Evolutionary conservation across 2,888 invertebrate genomes (phyloP), one percentile per base, ranked within the genome.

Genomic region (Cryptus viduatorius): DNA sequence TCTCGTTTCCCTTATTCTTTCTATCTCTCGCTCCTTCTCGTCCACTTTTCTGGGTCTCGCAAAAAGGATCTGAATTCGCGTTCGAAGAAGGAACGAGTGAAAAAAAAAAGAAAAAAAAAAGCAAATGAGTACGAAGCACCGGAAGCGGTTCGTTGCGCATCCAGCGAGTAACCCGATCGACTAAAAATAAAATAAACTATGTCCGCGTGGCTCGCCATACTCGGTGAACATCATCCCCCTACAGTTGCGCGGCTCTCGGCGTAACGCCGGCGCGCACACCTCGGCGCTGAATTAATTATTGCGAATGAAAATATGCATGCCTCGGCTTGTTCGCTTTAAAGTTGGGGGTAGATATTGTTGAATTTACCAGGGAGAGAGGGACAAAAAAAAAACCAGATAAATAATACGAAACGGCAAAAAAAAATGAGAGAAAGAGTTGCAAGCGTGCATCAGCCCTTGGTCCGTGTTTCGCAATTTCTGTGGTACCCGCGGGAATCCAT

Each of bases 401-500:
- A 72, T 68, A 67, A 64, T 68, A 75, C 78, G 56, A 56, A 50
- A 50, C 42, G 56, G 31, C 1, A 48, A 67, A 50, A 61, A 14
- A 64, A 37, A 71, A 71, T 29, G 76, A 76, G 61, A 61, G 75
- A 56, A 75, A 68, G 42, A 76, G 19, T 65, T 64, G 37, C 14
- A 31, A 61, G 31, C 24, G 76, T 44, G 64, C 76, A 76, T 76
- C 64, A 76, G 42, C 65, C 65, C 61, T 19, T 42, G n/a, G 61
- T n/a, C 46, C 14, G 24, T 42, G 31, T 76, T 59, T 29, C 48
- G 59, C 61, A 64, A 50, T 29, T 61, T 64, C 24, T 79, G 79
- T 79, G 75, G 56, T 75, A 78, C 79, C 75, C 75, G 67, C 12
- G 64, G 79, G 83, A 79, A 79, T 46, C 72, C 75, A 56, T 3